A percentile compares a stretch with the other conserved stretches of the same genome.
Evolutionary conservation across 2,113 vertebrate genomes (phyloP).

Genomic region (Lampris incognitus): DNA sequence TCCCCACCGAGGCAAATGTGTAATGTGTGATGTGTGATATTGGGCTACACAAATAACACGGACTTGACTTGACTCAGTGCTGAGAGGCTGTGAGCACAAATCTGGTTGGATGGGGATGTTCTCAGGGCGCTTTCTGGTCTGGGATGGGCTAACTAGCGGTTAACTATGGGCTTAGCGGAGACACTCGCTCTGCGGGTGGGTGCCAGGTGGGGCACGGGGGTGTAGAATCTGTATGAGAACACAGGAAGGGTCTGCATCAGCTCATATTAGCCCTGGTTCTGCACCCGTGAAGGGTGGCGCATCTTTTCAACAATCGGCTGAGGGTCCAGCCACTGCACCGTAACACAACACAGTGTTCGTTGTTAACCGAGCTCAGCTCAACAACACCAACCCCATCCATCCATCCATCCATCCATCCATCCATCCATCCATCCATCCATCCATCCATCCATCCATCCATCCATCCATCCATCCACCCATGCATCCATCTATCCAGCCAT

Average conservation of each 20-base stretch:
- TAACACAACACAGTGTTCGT: too few species aligned
- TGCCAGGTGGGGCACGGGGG: background rate
- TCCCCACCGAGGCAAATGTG: constrained; percentile 1
- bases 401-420: too few species aligned
- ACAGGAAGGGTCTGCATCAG: background rate
- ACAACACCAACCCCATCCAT: too few species aligned
- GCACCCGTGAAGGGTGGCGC: too few species aligned
- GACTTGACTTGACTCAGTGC: background rate
- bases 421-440: too few species aligned
- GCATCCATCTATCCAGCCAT: too few species aligned
- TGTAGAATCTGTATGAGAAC: background rate
- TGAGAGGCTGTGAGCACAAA: background rate
- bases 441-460: too few species aligned
- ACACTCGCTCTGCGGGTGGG: background rate
- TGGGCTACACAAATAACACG: too few species aligned
- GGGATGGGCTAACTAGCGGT: background rate
- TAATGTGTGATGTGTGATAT: too few species aligned
- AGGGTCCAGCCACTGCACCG: background rate
- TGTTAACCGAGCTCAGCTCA: too few species aligned
- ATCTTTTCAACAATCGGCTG: background rate
- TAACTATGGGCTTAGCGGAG: background rate
- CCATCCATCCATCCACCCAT: too few species aligned
- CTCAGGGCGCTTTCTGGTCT: background rate
- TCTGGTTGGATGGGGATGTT: background rate
- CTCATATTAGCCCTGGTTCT: background rate